Base-by-base conservation (phyloP, 1,140 invertebrate genomes). In the Drosophila tani region DNA sequence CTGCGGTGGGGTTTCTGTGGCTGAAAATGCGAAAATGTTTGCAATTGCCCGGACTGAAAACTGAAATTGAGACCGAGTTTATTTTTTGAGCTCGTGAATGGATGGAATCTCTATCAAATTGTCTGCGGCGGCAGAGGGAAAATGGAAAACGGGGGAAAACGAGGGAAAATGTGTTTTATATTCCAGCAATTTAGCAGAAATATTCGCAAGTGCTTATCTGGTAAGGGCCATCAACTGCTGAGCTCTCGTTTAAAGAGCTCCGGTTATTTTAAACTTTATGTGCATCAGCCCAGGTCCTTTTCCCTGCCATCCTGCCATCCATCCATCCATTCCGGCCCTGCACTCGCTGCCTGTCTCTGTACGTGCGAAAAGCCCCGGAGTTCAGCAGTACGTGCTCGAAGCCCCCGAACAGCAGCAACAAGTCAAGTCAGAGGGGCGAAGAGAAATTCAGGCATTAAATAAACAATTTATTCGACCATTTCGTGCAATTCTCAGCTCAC, bases 391-490 rank as follows among this genome's bases (percentile, higher is more conserved):
- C 67, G 67, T 70, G 68, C 65, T 15, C 17, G 29, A 27, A 45
- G 67, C 65, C 35, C 2, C 29, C 5, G 14, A 32, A 38, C 35
- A 21, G 57, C 32, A 47, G 70, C 70, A 74, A 74, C 70, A 74
- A 74, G 70, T 74, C 46, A 21, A 29, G 27, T 29, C 27, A 6
- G 27, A 29, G 32, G 32, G 9, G 32, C 9, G 55, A 74, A 24
- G 19, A 0, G 53, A 56, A 56, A 56, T 56, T 40, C 53, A 40
- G 53, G 53, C 68, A 73, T 60, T 74, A 73, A 74, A 74, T 73
- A 74, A 74, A 74, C 70, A 73, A 73, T 74, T 74, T 74, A 74
- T 73, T 74, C 70, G 68, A 43, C 67, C 68, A 73, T 74, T 74
- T 73, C 29, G 35, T 60, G 70, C 70, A 51, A 60, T 60, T 51